These are phyloP conservation scores for rat (Rattus norvegicus) DNA, from an alignment of 2,113 vertebrate genomes.

Conservation along the genomic window DNA sequence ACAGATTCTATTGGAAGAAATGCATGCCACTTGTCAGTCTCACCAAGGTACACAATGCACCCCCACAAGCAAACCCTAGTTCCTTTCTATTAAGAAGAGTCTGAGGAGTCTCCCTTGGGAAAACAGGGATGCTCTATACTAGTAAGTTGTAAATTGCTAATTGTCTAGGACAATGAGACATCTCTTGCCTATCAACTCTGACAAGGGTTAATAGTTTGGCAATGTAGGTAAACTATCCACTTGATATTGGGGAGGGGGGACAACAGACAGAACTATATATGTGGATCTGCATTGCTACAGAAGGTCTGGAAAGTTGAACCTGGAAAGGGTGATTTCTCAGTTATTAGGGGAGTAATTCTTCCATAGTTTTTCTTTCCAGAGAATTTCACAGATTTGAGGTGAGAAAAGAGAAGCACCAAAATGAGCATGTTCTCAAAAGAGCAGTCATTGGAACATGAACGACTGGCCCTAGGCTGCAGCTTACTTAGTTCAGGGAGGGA, in stretches of 20 bases:
- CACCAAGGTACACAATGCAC: background rate
- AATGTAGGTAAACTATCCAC: slow-evolving; percentile 19
- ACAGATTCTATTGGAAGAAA: slow-evolving; percentile 38
- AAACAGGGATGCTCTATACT: slow-evolving; percentile 2
- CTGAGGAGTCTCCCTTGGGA: background rate
- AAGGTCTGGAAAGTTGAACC: slow-evolving; percentile 4
- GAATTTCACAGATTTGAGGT: slow-evolving; percentile 40
- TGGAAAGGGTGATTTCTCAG: slow-evolving; percentile 37
- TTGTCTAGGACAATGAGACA: slow-evolving; percentile 26
- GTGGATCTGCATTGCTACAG: background rate
- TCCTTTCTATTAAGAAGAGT: slow-evolving; percentile 22
- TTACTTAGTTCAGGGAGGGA: background rate
- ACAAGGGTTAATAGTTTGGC: background rate
- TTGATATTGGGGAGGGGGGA: background rate
- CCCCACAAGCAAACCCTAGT: background rate
- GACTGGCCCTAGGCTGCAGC: background rate
- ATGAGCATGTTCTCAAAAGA: slow-evolving; percentile 24
- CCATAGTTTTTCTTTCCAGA: slow-evolving; percentile 44
- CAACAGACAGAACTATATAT: slow-evolving; percentile 20
- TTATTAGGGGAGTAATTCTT: slow-evolving; percentile 3
- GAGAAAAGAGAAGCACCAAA: background rate
- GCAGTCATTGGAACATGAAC: background rate
- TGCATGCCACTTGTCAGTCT: background rate
- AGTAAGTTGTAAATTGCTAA: background rate
- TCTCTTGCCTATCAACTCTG: background rate